Evolutionary conservation across 1,140 invertebrate genomes (phyloP).

Genomic region (Papilio xuthus): DNA sequence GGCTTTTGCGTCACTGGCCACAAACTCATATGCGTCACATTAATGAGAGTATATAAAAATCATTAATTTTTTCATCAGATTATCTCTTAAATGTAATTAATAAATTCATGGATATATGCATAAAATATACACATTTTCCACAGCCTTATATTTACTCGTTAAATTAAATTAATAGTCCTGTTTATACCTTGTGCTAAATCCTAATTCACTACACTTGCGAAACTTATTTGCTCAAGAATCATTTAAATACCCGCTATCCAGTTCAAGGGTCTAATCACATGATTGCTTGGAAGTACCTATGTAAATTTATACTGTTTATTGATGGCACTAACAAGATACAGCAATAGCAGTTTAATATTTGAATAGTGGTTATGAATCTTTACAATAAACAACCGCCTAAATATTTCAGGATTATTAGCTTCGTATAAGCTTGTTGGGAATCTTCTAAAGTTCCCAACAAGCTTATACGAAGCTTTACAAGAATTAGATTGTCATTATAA

Average conservation of each 20-base stretch:
- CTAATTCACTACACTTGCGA: slow-evolving; percentile 56
- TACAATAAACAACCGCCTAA: too few species aligned
- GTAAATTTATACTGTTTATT: background rate
- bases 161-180: slow-evolving; percentile 45
- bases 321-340: background rate
- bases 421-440: background rate
- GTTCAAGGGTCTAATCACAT: slow-evolving; percentile 57
- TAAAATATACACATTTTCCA: background rate
- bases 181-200: slow-evolving; percentile 64
- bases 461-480: too few species aligned
- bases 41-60: too few species aligned
- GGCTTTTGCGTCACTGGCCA: too few species aligned
- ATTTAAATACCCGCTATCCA: slow-evolving; percentile 64
- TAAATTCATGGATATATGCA: background rate
- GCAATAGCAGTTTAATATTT: background rate
- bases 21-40: too few species aligned
- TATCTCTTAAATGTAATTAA: background rate
- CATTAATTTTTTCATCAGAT: too few species aligned
- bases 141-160: background rate
- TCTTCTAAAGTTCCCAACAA: too few species aligned
- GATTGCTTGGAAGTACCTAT: background rate
- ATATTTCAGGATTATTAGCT: background rate
- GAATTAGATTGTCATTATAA: too few species aligned
- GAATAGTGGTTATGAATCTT: background rate
- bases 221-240: slow-evolving; percentile 42